Evolutionary conservation across 2,888 invertebrate genomes (phyloP), one percentile per base, ranked within the genome.

Genomic region (Dromius quadrimaculatus): DNA sequence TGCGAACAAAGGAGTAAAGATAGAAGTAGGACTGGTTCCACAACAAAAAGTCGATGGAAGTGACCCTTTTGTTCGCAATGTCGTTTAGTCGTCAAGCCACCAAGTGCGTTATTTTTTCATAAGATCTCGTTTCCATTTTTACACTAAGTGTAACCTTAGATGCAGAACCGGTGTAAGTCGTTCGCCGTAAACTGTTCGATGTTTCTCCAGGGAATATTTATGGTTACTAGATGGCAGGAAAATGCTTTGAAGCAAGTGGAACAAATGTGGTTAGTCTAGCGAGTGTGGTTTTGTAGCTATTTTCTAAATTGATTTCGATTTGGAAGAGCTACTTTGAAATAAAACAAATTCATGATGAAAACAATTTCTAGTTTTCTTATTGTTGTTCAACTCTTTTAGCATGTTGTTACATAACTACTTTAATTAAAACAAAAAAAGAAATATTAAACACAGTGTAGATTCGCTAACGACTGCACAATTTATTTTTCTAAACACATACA

Each of bases 61-160:
- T 28, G 28, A 15, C 50, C 50, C 50, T 23, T 41, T 54, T 54
- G 50, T 54, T 54, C 28, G 50, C 28, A 54, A 28, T 54, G 50
- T 54, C 50, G 28, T 5, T 28, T 28, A 28, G 28, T 28, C 28
- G 28, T 28, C 28, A 28, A 28, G 28, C 28, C 23, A 9, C 22
- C 22, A 20, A 47, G 47, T 22, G 47, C 22, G 23, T 47, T 20
- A 47, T 23, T 47, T 47, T 47, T 47, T 47, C 23, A 20, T 1
- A 13, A 47, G 22, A 8, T 54, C 50, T 50, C 13, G 50, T 54
- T 28, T 54, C 28, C 50, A 54, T 54, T 54, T 54, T 54, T 54
- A 54, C 28, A 23, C 32, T 54, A 28, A 54, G 50, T 54, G 50
- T 54, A 54, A 54, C 50, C 50, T 23, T 54, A 54, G 50, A 54